Conservation (phyloP, 2,797 vertebrate species). For the Hipposideros larvatus region DNA sequence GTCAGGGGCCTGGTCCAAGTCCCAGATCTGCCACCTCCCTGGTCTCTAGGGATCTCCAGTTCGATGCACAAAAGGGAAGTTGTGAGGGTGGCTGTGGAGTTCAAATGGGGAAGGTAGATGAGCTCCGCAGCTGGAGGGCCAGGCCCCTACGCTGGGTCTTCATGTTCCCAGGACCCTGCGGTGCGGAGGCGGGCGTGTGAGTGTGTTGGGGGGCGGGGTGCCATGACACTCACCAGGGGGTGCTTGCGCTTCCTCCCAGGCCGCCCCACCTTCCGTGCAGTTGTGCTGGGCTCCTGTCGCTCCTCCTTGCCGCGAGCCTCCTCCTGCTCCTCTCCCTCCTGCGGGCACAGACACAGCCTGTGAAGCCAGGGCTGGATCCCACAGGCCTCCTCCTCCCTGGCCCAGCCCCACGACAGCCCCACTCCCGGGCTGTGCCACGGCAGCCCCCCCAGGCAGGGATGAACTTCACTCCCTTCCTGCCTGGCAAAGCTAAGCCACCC, state of each 20-base stretch:
- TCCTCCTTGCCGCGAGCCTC: conserved; percentile 91
- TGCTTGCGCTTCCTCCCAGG: conserved; percentile 95
- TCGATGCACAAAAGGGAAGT: neutral
- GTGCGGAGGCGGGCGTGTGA: too few relatives aligned
- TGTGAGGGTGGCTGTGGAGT: neutral
- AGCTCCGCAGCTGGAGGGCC: neutral
- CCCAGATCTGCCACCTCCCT: neutral
- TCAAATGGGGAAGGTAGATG: neutral
- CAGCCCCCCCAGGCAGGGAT: neutral
- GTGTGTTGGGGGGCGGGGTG: too few relatives aligned
- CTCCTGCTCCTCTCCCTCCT: conserved; percentile 94
- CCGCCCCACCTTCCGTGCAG: conserved; percentile 92
- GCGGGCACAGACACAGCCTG: conserved; percentile 75
- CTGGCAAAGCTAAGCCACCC: neutral
- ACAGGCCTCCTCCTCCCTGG: neutral
- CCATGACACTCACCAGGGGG: conserved; percentile 91
- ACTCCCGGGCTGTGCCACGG: neutral
- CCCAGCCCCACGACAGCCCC: neutral
- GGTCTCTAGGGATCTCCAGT: neutral
- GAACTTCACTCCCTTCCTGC: neutral
- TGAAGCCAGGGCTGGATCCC: conserved; percentile 52
- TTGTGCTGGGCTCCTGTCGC: conserved; percentile 90
- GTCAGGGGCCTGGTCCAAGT: neutral
- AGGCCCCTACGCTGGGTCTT: neutral
- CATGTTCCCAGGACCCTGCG: neutral